Evolutionary conservation across 2,888 invertebrate genomes (phyloP).

Genomic region (Netelia inedita): DNA sequence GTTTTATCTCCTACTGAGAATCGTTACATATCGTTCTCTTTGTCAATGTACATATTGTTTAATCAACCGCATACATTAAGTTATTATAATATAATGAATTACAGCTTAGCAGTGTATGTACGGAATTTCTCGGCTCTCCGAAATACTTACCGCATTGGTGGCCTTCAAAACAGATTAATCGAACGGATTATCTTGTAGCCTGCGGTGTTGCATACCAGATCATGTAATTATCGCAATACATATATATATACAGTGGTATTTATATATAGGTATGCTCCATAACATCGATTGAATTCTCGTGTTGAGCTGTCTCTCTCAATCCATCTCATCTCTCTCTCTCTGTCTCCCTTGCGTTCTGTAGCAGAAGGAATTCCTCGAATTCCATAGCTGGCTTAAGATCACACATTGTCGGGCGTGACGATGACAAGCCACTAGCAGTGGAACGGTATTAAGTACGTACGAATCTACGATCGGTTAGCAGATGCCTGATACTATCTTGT

Average conservation of each 20-base stretch:
- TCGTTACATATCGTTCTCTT: not conserved
- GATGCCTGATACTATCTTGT: slow-evolving; percentile 13
- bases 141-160: not conserved
- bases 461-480: not conserved
- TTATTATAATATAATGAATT: slow-evolving; percentile 35
- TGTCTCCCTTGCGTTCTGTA: slow-evolving; percentile 28
- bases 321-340: slow-evolving; percentile 5
- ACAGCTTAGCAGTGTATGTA: not conserved
- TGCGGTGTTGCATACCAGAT: slow-evolving; percentile 11
- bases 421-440: slow-evolving; percentile 22
- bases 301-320: slow-evolving; percentile 2
- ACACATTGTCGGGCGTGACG: slow-evolving; percentile 40
- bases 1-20: not conserved
- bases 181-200: not conserved
- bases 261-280: not conserved
- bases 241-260: not conserved
- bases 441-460: not conserved
- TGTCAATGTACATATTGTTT: not conserved
- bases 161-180: slow-evolving; percentile 3
- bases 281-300: slow-evolving; percentile 55
- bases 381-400: slow-evolving; percentile 58
- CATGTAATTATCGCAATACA: slow-evolving; percentile 20
- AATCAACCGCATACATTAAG: not conserved
- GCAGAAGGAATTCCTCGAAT: slow-evolving; percentile 54
- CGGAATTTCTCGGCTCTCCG: not conserved